Percentiles rank a stretch among this genome's conserved stretches.
phyloP scores from a whole-genome alignment of 2,888 invertebrate species.

The Parochlus steinenii region DNA sequence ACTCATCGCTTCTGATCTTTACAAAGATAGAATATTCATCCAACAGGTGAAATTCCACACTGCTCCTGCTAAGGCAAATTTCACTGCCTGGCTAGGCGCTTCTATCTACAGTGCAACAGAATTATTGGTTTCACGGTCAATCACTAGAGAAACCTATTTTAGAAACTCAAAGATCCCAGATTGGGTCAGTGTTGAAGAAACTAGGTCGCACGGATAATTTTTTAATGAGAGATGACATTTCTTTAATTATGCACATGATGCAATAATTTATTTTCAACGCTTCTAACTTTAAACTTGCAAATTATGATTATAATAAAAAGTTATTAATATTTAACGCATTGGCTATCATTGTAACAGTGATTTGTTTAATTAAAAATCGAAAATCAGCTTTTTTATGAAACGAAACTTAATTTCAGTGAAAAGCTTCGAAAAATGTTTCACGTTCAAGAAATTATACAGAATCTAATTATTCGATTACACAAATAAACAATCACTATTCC shows the following conservation, averaged over 20 bases:
- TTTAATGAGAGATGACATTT: background rate
- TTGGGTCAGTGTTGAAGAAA: conserved; percentile 57
- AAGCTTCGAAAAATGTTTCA: too few relatives aligned
- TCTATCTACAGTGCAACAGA: conserved; percentile 65
- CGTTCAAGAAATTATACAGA: too few relatives aligned
- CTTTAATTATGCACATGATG: background rate
- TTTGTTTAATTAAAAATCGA: too few relatives aligned
- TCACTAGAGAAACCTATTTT: conserved; percentile 59
- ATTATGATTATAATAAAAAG: too few relatives aligned
- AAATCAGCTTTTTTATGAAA: too few relatives aligned
- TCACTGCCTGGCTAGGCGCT: conserved; percentile 75
- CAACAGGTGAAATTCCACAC: conserved; percentile 63
- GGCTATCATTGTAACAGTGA: too few relatives aligned
- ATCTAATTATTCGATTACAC: too few relatives aligned
- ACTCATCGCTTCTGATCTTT: conserved; percentile 43
- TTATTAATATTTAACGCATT: too few relatives aligned
- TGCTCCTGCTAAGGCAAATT: conserved; percentile 65
- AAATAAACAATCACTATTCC: background rate
- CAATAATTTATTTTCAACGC: background rate
- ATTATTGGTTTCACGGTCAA: conserved; percentile 47
- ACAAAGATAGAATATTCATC: conserved; percentile 42
- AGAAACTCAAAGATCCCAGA: conserved; percentile 57
- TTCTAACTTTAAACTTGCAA: too few relatives aligned
- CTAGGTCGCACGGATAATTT: conserved; percentile 4
- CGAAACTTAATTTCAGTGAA: too few relatives aligned